Percentiles rank a stretch among this genome's conserved stretches.
Conservation (phyloP, 2,113 vertebrate genomes). For the Mastomys natalensis region DNA sequence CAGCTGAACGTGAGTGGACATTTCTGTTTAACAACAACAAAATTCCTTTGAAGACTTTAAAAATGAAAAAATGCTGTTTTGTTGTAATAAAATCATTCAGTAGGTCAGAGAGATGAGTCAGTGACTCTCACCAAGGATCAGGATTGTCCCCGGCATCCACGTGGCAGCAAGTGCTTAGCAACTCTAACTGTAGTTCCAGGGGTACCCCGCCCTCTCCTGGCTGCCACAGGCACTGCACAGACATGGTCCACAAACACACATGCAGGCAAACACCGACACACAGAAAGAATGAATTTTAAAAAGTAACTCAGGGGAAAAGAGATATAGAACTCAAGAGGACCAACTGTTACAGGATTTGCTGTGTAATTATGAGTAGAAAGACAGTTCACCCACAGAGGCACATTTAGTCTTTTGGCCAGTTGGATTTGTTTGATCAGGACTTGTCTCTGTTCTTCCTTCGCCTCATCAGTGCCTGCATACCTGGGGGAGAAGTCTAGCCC, state of each 20-base stretch:
- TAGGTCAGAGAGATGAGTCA: background rate
- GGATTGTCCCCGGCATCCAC: background rate
- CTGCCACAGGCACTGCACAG: background rate
- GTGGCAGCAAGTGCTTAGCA: background rate
- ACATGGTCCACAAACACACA: too few species aligned
- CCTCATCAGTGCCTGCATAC: slow-evolving; percentile 88
- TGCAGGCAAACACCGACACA: background rate
- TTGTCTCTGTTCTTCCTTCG: slow-evolving; percentile 94
- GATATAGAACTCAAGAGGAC: background rate
- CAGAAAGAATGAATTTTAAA: background rate
- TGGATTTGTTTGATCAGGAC: slow-evolving; percentile 94
- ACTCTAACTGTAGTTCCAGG: too few species aligned
- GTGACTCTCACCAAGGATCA: background rate
- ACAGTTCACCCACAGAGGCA: slow-evolving; percentile 93
- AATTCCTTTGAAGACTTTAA: slow-evolving; percentile 48
- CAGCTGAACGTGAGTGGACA: slow-evolving; percentile 98
- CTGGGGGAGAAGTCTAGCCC: slow-evolving; percentile 98
- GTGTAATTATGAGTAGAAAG: background rate
- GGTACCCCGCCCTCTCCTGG: background rate
- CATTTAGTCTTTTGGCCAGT: slow-evolving; percentile 92
- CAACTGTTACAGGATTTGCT: background rate
- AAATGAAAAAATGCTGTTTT: background rate
- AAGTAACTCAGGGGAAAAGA: slow-evolving; percentile 22
- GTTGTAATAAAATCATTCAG: background rate
- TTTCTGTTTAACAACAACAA: slow-evolving; percentile 89